These are phyloP conservation scores for Gerris lacustris DNA, from an alignment of 2,888 invertebrate species.

Conservation along the genomic window DNA sequence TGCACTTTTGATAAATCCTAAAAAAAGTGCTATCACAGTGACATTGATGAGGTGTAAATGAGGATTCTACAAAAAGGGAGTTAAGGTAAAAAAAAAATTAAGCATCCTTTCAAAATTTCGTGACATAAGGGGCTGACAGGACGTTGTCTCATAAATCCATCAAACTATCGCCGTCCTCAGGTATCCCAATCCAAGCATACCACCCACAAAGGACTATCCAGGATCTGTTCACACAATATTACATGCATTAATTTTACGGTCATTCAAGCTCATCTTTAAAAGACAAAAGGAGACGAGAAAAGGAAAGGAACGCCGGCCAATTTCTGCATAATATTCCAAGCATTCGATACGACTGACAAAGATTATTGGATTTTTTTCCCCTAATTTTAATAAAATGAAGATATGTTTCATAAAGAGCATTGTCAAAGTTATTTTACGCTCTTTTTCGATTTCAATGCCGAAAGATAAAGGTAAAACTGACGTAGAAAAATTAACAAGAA, in stretches of 20 bases:
- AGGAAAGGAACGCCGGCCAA: neutral
- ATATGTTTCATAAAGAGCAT: no score
- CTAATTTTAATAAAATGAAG: no score
- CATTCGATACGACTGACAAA: no score
- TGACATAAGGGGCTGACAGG: neutral
- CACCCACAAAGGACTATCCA: neutral
- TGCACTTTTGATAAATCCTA: no score
- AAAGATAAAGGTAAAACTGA: no score
- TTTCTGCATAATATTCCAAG: neutral
- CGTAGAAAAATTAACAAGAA: no score
- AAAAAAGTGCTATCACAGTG: neutral
- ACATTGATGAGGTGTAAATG: neutral
- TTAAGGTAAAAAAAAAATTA: neutral
- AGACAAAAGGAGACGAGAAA: neutral
- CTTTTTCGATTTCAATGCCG: no score
- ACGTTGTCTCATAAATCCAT: neutral
- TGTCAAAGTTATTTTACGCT: no score
- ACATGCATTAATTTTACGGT: conserved; percentile 1
- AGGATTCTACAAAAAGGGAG: neutral
- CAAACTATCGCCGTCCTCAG: neutral
- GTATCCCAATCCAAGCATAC: neutral
- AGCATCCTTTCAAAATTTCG: neutral
- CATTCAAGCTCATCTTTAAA: neutral
- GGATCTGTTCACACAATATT: neutral
- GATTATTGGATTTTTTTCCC: no score